phyloP scores from a whole-genome alignment of 2,888 invertebrate genomes.

The Elysia crispata region DNA sequence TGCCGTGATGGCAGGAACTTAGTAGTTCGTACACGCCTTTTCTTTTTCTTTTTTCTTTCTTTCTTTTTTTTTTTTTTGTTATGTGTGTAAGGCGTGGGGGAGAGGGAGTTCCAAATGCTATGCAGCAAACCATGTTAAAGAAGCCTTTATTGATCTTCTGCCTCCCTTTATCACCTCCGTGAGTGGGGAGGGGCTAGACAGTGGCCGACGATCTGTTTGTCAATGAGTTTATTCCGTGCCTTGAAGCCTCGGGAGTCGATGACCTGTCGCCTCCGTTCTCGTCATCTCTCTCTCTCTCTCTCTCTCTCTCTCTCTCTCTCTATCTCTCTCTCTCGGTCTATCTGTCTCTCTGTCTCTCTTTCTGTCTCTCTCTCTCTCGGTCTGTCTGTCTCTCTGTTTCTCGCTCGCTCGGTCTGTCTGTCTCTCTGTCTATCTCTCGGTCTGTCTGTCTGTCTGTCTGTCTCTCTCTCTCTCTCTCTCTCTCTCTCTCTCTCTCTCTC shows the following conservation, averaged over 20 bases:
- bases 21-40: no score
- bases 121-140: no score
- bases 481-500: conserved; percentile 26
- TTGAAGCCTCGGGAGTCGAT: neutral
- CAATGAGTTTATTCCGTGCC: neutral
- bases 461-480: conserved; percentile 27
- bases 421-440: neutral
- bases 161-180: no score
- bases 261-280: neutral
- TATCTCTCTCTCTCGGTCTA: conserved; percentile 19
- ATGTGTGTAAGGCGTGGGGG: no score
- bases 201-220: no score
- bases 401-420: neutral
- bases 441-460: conserved; percentile 30
- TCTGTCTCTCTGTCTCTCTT: conserved; percentile 3
- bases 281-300: neutral
- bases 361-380: conserved; percentile 18
- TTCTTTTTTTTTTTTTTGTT: no score
- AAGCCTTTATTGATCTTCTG: no score
- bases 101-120: no score
- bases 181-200: no score
- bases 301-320: neutral
- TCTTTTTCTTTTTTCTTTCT: no score
- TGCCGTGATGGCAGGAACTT: no score
- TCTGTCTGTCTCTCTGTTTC: neutral